A percentile compares a stretch with the other conserved stretches of the same genome.
Evolutionary conservation across 2,797 vertebrate species (phyloP).

Genomic region (Synaphobranchus kaupii): DNA sequence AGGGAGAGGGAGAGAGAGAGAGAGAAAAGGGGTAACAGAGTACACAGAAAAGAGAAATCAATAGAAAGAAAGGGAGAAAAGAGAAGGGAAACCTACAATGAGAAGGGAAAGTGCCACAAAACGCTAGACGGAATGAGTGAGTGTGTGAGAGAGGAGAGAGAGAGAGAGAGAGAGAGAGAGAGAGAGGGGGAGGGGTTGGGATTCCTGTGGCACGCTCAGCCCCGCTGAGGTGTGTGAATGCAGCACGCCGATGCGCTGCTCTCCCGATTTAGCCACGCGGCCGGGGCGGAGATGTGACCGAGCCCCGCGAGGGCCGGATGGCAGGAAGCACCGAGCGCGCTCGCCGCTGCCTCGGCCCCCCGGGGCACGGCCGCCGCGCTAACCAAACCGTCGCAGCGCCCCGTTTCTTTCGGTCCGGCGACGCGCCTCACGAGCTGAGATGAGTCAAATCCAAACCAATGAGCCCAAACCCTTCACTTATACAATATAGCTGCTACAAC

Average conservation of each 20-base stretch:
- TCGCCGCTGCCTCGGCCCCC: background rate
- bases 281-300: constrained; percentile 48
- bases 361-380: background rate
- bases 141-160: constrained; percentile 45
- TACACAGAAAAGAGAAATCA: background rate
- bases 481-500: background rate
- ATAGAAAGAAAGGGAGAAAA: background rate
- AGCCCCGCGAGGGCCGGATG: constrained; percentile 53
- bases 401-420: background rate
- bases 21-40: constrained; percentile 37
- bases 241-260: constrained; percentile 42
- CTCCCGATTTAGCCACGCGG: constrained; percentile 67
- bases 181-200: constrained; percentile 43
- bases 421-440: background rate
- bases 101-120: constrained; percentile 42
- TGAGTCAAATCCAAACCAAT: background rate
- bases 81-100: background rate
- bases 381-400: background rate
- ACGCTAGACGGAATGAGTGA: constrained; percentile 34
- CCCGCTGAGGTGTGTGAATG: constrained; percentile 50
- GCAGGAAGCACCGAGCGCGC: constrained; percentile 51
- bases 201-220: constrained; percentile 16
- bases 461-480: background rate
- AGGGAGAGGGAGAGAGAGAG: background rate
- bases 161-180: constrained; percentile 53